Evolutionary conservation across 2,888 invertebrate species (phyloP), one percentile per base, ranked within the genome.

Genomic region (Acrobasis suavella): DNA sequence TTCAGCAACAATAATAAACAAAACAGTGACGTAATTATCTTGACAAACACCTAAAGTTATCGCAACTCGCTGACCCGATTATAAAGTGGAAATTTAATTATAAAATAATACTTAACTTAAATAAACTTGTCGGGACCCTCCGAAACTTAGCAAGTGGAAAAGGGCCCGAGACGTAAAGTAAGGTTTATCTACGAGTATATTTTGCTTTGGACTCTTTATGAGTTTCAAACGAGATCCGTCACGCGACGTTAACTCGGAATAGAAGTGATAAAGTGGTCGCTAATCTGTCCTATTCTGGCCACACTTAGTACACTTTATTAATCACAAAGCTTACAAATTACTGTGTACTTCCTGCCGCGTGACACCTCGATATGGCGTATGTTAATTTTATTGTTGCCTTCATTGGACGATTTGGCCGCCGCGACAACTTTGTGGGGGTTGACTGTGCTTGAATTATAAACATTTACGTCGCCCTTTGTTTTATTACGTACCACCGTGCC

Each of bases 301-400:
- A 85, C 92, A 92, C 89, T 92, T 92, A 91, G 90, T 89, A 87
- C 89, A 89, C 83, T 92, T 92, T 92, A 92, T 92, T 92, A 92
- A 92, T 92, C 92, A 91, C 90, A 91, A 92, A 89, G 89, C 87
- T 89, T 89, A 91, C 92, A 92, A 92, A 92, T 91, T 91, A 91
- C 90, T 79, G 80, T 84, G 84, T 84, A 87, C 91, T 91, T 92
- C 92, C 92, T 89, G 90, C 84, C 82, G 78, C 84, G 86, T 87
- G 91, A 89, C 91, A 86, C 85, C 83, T 83, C 78, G 80, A 85
- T 86, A 84, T 82, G 85, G 80, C 75, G 84, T 91, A 92, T 91
- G 92, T 81, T 90, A 91, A 91, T 92, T 90, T 91, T 89, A 89
- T 91, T 83, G 89, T 87, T 80, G 73, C 75, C 78, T 85, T 83